Evolutionary conservation across 2,888 invertebrate genomes (phyloP), one percentile per base, ranked within the genome.

Genomic region (Pardosa pseudoannulata): DNA sequence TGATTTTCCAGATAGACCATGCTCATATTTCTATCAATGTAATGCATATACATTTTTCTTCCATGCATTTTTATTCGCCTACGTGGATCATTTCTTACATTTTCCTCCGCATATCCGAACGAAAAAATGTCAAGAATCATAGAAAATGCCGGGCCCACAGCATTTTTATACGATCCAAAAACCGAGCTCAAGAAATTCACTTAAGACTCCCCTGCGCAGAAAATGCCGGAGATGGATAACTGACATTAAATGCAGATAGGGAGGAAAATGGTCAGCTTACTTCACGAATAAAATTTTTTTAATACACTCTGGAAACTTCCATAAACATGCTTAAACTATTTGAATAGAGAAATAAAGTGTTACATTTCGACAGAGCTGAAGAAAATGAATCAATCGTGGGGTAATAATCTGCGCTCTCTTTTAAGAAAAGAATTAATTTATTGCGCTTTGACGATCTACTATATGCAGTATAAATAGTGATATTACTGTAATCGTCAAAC

Each of bases 141-240:
- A 32, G 46, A 23, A 31, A 67, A 65, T 32, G 79, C 79, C 64
- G 27, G 39, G 39, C n/a, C 29, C 31, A 46, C 67, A 80, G 73
- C 74, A 56, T 41, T 74, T 80, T 81, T 81, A 81, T 81, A 36
- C 68, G 68, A 75, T 81, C 81, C n/a, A 75, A 75, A 75, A 81
- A 70, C 75, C 70, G 70, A 75, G 74, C 56, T 72, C 72, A 72
- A 72, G 46, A 27, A 72, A 41, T 64, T 46, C 72, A 72, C 79
- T 71, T 64, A 41, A 62, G 29, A 56, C 27, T 64, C 56, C 68
- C 79, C 41, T 39, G 41, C 64, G 56, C 41, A 62, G 50, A 36
- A 79, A 62, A 70, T 79, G 62, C 39, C n/a, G 29, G 64, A 71
- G 56, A 64, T 79, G 71, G 23, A 78, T 78, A 70, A 70, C 70